These are phyloP conservation scores for Ichneumon xanthorius DNA, from an alignment of 2,888 invertebrate genomes.

Conservation along the genomic window DNA sequence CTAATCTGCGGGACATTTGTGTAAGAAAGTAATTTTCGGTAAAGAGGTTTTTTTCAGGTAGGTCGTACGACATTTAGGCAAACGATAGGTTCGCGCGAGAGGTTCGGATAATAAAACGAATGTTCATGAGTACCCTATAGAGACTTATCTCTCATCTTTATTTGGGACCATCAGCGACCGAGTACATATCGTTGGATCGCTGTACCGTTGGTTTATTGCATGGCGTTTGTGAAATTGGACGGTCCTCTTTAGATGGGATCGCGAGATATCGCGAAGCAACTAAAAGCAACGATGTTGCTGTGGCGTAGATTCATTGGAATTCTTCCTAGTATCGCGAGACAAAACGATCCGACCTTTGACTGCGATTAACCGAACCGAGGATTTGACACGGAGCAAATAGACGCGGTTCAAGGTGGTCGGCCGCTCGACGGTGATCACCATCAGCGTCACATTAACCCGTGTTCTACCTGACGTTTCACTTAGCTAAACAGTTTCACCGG, in stretches of 20 bases:
- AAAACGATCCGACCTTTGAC: neutral
- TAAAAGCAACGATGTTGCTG: neutral
- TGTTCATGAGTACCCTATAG: neutral
- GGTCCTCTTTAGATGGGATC: neutral
- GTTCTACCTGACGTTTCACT: conserved; percentile 54
- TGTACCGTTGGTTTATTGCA: conserved; percentile 1
- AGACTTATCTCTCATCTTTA: conserved; percentile 19
- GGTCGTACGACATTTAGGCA: conserved; percentile 5
- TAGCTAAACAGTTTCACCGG: conserved; percentile 44
- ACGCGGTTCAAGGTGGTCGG: conserved; percentile 1
- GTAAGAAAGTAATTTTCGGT: conserved; percentile 45
- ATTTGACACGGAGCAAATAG: neutral
- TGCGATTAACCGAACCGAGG: neutral
- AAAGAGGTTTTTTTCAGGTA: conserved; percentile 31
- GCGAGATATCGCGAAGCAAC: neutral
- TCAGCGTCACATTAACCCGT: conserved; percentile 43
- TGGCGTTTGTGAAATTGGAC: neutral
- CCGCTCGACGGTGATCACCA: neutral
- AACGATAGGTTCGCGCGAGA: neutral
- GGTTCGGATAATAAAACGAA: conserved; percentile 7
- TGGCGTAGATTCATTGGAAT: neutral
- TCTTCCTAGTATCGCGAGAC: neutral
- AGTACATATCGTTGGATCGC: neutral
- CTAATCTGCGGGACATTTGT: conserved; percentile 35
- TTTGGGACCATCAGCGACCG: neutral